These are phyloP conservation scores for Artibeus jamaicensis DNA, from an alignment of 2,797 vertebrate genomes.

Conservation along the genomic window DNA sequence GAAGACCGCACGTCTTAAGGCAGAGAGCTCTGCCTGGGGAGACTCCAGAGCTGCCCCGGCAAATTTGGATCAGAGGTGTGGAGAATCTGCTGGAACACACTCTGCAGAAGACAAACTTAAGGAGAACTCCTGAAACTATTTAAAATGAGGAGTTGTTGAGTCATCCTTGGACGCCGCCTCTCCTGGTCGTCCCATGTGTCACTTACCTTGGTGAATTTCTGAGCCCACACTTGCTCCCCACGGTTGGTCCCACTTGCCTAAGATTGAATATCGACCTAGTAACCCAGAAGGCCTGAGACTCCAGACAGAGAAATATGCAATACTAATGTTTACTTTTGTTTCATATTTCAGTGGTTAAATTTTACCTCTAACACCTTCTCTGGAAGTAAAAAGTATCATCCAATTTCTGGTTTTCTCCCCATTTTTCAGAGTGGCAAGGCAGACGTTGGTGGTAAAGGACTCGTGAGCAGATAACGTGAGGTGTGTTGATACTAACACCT, in stretches of 20 bases:
- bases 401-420: neutral
- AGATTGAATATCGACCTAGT: neutral
- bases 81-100: neutral
- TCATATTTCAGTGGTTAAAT: neutral
- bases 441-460: neutral
- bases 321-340: neutral
- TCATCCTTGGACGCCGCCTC: neutral
- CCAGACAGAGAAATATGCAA: neutral
- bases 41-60: neutral
- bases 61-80: neutral
- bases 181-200: rapidly evolving
- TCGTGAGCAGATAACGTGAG: neutral
- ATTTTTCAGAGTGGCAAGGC: neutral
- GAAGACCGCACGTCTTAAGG: neutral
- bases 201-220: neutral
- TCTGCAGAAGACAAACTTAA: neutral
- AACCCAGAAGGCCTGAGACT: neutral
- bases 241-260: neutral
- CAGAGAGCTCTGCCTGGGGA: neutral
- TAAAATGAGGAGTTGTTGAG: neutral
- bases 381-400: neutral
- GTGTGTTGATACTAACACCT: neutral
- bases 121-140: neutral
- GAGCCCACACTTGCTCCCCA: neutral
- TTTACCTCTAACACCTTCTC: neutral